phyloP scores from a whole-genome alignment of 2,888 invertebrate genomes.

The Merodon equestris region DNA sequence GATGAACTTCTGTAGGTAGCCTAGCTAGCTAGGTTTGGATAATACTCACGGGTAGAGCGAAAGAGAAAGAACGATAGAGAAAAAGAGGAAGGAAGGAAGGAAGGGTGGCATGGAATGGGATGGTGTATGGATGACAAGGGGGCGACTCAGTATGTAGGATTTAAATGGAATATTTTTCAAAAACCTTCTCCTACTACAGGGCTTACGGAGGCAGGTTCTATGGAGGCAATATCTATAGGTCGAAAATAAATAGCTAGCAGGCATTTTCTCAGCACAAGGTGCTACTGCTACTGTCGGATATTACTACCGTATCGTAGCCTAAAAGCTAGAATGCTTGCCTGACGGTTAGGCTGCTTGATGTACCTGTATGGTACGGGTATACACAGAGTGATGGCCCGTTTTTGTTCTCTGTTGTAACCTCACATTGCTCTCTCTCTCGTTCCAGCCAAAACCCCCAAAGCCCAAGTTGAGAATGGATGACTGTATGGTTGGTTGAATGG shows the following conservation, averaged over 20 bases:
- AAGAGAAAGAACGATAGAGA: constrained; percentile 26
- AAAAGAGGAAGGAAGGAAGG: too few species aligned
- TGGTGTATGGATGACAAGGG: constrained; percentile 9
- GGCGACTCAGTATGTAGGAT: constrained; percentile 49
- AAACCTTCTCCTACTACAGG: constrained; percentile 30
- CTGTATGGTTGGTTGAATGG: too few species aligned
- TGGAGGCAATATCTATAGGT: constrained; percentile 39
- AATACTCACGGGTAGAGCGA: constrained; percentile 7
- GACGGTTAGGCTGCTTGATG: constrained; percentile 38
- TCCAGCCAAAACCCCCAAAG: too few species aligned
- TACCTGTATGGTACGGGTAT: constrained; percentile 49
- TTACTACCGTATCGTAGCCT: constrained; percentile 41
- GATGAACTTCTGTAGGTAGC: constrained; percentile 28
- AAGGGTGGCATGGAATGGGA: too few species aligned
- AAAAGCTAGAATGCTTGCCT: constrained; percentile 31
- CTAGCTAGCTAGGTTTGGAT: constrained; percentile 30
- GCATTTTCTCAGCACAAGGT: constrained; percentile 62
- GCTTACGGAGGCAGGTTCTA: too few species aligned
- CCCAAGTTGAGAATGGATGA: too few species aligned
- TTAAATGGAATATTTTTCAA: constrained; percentile 60
- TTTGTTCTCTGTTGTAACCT: constrained; percentile 59
- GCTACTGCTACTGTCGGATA: constrained; percentile 45
- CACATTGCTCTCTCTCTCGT: constrained; percentile 7
- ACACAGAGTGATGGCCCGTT: constrained; percentile 46
- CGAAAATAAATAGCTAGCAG: constrained; percentile 66